A percentile compares a stretch with the other conserved stretches of the same genome.
Evolutionary conservation across 2,888 invertebrate genomes (phyloP).

Genomic region (Phaedon cochleariae): DNA sequence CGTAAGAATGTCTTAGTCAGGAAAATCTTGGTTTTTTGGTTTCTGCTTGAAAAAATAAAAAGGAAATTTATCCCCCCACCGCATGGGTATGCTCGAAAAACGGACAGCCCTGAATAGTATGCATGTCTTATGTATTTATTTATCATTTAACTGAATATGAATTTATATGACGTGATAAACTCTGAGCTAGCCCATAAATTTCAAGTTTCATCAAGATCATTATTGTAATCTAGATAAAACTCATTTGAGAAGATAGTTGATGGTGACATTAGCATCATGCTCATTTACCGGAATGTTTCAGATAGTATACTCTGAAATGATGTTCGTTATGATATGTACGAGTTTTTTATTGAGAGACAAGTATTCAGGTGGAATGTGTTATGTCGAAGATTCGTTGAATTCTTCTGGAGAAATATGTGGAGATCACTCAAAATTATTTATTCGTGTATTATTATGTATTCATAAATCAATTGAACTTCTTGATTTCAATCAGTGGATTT

Average conservation of each 20-base stretch:
- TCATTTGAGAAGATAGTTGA: background rate
- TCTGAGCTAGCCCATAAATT: slow-evolving; percentile 30
- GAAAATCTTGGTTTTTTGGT: too few species aligned
- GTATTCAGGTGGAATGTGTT: background rate
- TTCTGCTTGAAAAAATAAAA: too few species aligned
- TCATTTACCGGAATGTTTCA: background rate
- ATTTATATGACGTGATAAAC: slow-evolving; percentile 22
- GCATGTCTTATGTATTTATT: too few species aligned
- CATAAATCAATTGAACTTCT: background rate
- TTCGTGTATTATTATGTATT: background rate
- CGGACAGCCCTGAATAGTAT: too few species aligned
- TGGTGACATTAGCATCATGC: background rate
- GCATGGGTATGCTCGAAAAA: too few species aligned
- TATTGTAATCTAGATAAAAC: slow-evolving; percentile 37
- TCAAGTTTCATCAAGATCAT: slow-evolving; percentile 26
- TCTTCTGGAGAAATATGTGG: background rate
- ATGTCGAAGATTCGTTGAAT: background rate
- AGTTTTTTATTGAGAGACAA: background rate
- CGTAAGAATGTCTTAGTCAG: too few species aligned
- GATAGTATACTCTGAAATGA: background rate
- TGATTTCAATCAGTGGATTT: background rate
- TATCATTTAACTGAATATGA: too few species aligned
- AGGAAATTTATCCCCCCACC: too few species aligned
- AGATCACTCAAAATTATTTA: background rate
- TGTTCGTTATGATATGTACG: background rate